A percentile compares a stretch with the other conserved stretches of the same genome.
Evolutionary conservation across 2,113 vertebrate genomes (phyloP).

Genomic region (Beaufortia kweichowensis): DNA sequence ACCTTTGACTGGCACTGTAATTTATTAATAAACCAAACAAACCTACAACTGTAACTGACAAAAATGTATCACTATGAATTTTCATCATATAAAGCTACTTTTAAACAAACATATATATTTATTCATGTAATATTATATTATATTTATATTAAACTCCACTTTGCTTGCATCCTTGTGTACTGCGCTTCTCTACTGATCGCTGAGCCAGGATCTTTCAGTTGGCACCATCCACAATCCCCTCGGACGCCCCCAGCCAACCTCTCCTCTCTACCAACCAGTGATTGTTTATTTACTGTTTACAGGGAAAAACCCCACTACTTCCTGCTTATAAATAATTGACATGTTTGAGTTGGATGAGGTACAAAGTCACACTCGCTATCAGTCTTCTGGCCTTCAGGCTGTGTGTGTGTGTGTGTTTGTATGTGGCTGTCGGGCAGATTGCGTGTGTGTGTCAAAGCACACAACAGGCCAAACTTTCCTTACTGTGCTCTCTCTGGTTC

Average conservation of each 20-base stretch:
- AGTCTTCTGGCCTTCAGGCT: conserved; percentile 61
- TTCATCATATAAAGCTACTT: too few relatives aligned
- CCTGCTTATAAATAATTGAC: conserved; percentile 71
- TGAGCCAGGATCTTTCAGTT: background rate
- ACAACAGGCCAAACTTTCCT: conserved; percentile 14
- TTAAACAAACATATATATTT: too few relatives aligned
- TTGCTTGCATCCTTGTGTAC: background rate
- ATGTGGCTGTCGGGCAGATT: conserved; percentile 29
- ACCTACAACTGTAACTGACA: too few relatives aligned
- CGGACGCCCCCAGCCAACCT: background rate
- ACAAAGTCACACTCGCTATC: conserved; percentile 68
- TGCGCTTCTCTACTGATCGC: background rate
- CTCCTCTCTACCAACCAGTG: conserved; percentile 42
- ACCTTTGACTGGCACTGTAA: too few relatives aligned
- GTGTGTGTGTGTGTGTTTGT: conserved; percentile 29
- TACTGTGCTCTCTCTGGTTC: background rate
- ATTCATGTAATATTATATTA: too few relatives aligned
- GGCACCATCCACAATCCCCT: background rate
- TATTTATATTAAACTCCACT: too few relatives aligned
- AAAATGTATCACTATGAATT: too few relatives aligned
- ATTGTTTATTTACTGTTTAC: conserved; percentile 77
- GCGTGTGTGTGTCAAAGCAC: conserved; percentile 35
- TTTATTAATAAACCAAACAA: too few relatives aligned
- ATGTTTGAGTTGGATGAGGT: conserved; percentile 72
- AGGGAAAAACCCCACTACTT: conserved; percentile 68